Conservation (phyloP, 2,113 vertebrate genomes). For the Albula glossodonta region DNA sequence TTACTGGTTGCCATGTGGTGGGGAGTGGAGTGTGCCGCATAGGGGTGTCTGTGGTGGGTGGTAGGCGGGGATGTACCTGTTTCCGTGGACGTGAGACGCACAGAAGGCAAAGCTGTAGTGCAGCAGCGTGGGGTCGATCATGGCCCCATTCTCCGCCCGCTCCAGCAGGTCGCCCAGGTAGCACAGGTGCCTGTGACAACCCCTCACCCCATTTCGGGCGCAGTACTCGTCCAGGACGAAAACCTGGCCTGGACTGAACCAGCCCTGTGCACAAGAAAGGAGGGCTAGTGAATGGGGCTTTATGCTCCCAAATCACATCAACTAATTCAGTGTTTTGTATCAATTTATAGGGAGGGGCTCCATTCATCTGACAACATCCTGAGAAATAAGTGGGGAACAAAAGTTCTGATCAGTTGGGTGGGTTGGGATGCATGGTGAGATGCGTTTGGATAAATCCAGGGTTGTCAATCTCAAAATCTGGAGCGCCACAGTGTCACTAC, state of each 20-base stretch:
- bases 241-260: conserved; percentile 99
- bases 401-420: no score
- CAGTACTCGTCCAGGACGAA: conserved; percentile 98
- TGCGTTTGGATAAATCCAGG: no score
- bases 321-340: no score
- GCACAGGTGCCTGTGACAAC: conserved; percentile 95
- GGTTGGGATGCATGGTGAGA: no score
- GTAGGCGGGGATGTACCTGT: conserved; percentile 77
- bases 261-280: conserved; percentile 78
- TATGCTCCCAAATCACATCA: neutral
- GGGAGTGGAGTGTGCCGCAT: neutral
- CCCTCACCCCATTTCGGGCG: conserved; percentile 92
- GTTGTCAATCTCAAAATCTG: no score
- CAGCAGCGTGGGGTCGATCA: conserved; percentile 98
- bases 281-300: conserved; percentile 35
- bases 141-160: conserved; percentile 94
- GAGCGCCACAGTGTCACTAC: no score
- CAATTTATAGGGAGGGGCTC: no score
- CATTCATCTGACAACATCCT: no score
- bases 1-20: neutral
- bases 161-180: conserved; percentile 95
- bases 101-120: conserved; percentile 99
- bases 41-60: no score
- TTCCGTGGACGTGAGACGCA: conserved; percentile 96
- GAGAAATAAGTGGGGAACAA: no score